Evolutionary conservation across 2,797 vertebrate genomes (phyloP).

Genomic region (Protosalanx chinensis): DNA sequence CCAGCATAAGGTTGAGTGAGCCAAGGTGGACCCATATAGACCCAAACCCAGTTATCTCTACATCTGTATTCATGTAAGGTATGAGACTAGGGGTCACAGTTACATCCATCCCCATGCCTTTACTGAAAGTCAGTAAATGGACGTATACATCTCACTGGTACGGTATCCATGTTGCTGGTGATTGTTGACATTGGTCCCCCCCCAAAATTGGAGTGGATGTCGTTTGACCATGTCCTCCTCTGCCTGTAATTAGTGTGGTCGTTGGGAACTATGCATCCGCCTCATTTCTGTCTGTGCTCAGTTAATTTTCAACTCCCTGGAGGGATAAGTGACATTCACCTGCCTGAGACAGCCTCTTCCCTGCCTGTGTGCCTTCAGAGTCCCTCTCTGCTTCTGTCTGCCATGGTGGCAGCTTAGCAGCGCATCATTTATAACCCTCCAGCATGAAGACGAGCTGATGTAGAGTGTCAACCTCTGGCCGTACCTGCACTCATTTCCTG

Average conservation of each 20-base stretch:
- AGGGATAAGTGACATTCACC: not conserved
- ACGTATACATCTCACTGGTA: not conserved
- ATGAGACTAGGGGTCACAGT: not conserved
- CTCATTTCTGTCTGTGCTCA: not conserved
- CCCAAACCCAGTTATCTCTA: not conserved
- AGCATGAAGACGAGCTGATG: constrained; percentile 46
- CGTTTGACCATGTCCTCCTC: constrained; percentile 41
- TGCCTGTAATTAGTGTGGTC: constrained; percentile 1
- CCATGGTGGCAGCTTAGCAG: constrained; percentile 63
- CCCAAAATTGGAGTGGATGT: not conserved
- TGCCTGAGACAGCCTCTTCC: not conserved
- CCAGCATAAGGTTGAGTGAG: not conserved
- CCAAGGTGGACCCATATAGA: not conserved
- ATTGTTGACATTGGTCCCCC: not conserved
- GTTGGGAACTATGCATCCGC: not conserved
- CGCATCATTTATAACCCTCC: constrained; percentile 65
- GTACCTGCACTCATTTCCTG: constrained; percentile 65
- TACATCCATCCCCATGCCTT: not conserved
- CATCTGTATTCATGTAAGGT: no score
- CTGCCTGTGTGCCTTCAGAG: constrained; percentile 42
- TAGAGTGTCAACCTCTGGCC: constrained; percentile 60
- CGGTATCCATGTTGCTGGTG: no score
- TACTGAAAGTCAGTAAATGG: not conserved
- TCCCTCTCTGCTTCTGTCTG: constrained; percentile 50
- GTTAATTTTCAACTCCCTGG: not conserved